Percentiles rank a stretch among this genome's conserved stretches.
phyloP scores from a whole-genome alignment of 2,888 invertebrate species.

The Amiota minor region DNA sequence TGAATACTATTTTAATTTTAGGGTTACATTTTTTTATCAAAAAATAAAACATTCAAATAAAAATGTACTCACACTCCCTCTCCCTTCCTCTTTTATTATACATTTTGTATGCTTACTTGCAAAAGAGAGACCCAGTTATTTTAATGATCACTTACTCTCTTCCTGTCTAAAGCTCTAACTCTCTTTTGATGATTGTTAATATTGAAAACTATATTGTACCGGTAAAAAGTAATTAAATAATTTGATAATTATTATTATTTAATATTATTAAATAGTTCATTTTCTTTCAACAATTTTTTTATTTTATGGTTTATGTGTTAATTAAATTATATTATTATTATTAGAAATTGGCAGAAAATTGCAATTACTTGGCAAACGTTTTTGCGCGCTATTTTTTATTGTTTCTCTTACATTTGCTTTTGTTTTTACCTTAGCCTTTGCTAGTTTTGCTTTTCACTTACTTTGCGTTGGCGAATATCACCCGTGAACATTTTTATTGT shows the following conservation, averaged over 20 bases:
- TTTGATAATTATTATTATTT: background rate
- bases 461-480: constrained; percentile 69
- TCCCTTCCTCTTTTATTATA: too few relatives aligned
- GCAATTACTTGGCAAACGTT: background rate
- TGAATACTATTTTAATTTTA: too few relatives aligned
- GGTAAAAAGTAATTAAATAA: background rate
- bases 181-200: background rate
- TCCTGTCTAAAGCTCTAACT: background rate
- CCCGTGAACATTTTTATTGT: constrained; percentile 55
- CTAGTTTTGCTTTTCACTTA: constrained; percentile 54
- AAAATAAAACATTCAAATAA: too few relatives aligned
- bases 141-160: background rate
- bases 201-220: background rate
- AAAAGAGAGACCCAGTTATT: too few relatives aligned
- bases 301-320: background rate
- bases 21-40: too few relatives aligned
- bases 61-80: too few relatives aligned
- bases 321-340: constrained; percentile 37
- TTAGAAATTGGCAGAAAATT: constrained; percentile 11
- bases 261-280: background rate
- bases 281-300: background rate
- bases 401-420: constrained; percentile 30
- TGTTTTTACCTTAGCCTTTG: constrained; percentile 25
- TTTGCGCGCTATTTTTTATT: background rate
- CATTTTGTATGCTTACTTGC: too few relatives aligned